Percentiles rank a stretch among this genome's conserved stretches.
Evolutionary conservation across 1,140 invertebrate species (phyloP).

Genomic region (Halictus rubicundus): DNA sequence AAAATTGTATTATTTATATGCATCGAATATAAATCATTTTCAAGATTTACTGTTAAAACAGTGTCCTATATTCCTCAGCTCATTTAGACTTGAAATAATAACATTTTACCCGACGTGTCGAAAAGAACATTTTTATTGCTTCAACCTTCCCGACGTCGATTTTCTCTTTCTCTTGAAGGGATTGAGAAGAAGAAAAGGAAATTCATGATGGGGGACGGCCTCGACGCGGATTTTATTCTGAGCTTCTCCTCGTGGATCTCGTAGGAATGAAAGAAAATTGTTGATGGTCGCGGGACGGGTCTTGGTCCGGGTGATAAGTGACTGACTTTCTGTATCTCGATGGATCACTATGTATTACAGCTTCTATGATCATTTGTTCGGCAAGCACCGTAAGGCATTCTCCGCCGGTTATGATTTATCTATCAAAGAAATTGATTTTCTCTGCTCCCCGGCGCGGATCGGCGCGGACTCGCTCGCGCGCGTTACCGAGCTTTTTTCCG

Average conservation of each 20-base stretch:
- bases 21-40: too few relatives aligned
- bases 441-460: slow-evolving; percentile 8
- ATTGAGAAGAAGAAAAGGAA: too few relatives aligned
- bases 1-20: too few relatives aligned
- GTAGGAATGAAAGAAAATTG: slow-evolving; percentile 15
- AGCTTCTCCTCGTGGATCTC: slow-evolving; percentile 1
- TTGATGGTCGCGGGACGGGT: not conserved
- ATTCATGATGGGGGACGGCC: not conserved
- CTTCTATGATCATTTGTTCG: slow-evolving; percentile 58
- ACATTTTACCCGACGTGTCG: too few relatives aligned
- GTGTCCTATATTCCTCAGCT: too few relatives aligned
- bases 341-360: slow-evolving; percentile 47
- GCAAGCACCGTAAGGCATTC: slow-evolving; percentile 36
- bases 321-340: slow-evolving; percentile 49
- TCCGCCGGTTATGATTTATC: slow-evolving; percentile 43
- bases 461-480: too few relatives aligned
- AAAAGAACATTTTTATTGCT: too few relatives aligned
- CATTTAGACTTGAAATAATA: too few relatives aligned
- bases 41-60: too few relatives aligned
- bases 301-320: slow-evolving; percentile 34
- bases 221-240: slow-evolving; percentile 35
- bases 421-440: slow-evolving; percentile 41
- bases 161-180: too few relatives aligned
- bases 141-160: too few relatives aligned
- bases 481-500: slow-evolving; percentile 17